phyloP scores from a whole-genome alignment of 2,888 invertebrate genomes.

The Drosophila formosana region DNA sequence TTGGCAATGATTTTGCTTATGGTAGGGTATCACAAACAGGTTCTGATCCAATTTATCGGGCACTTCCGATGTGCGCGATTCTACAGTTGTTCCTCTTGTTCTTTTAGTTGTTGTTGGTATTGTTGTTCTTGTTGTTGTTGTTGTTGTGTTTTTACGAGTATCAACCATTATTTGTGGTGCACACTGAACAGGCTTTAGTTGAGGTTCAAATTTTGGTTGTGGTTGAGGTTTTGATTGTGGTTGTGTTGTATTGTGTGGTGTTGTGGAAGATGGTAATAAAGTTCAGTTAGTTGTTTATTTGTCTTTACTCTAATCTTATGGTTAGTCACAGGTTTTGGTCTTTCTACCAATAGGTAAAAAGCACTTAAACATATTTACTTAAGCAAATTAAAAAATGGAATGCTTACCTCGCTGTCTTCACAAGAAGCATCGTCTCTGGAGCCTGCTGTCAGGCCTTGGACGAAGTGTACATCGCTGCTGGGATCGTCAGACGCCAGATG shows the following conservation, averaged over 20 bases:
- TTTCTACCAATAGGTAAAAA: slow-evolving; percentile 20
- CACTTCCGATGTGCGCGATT: slow-evolving; percentile 46
- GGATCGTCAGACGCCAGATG: slow-evolving; percentile 90
- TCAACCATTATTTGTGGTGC: slow-evolving; percentile 58
- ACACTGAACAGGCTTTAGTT: slow-evolving; percentile 52
- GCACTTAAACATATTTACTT: slow-evolving; percentile 8
- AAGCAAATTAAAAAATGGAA: not conserved
- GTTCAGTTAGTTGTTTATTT: slow-evolving; percentile 67
- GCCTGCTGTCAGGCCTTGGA: slow-evolving; percentile 80
- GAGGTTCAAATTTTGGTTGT: slow-evolving; percentile 15
- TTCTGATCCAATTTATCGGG: slow-evolving; percentile 68
- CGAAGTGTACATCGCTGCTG: slow-evolving; percentile 86
- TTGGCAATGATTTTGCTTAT: slow-evolving; percentile 63
- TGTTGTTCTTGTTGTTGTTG: slow-evolving; percentile 33
- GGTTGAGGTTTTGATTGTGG: slow-evolving; percentile 41
- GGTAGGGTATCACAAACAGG: slow-evolving; percentile 75
- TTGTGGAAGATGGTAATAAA: slow-evolving; percentile 79
- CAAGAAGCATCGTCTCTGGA: slow-evolving; percentile 79
- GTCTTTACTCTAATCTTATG: slow-evolving; percentile 45
- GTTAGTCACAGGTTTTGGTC: slow-evolving; percentile 73
- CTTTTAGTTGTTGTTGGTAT: slow-evolving; percentile 23
- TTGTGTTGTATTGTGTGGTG: slow-evolving; percentile 47
- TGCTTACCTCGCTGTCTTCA: slow-evolving; percentile 84
- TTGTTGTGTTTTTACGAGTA: slow-evolving; percentile 35
- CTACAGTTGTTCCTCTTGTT: slow-evolving; percentile 31